Conservation (phyloP, 2,888 invertebrate genomes). For the Scaptodrosophila latifasciaeformis region DNA sequence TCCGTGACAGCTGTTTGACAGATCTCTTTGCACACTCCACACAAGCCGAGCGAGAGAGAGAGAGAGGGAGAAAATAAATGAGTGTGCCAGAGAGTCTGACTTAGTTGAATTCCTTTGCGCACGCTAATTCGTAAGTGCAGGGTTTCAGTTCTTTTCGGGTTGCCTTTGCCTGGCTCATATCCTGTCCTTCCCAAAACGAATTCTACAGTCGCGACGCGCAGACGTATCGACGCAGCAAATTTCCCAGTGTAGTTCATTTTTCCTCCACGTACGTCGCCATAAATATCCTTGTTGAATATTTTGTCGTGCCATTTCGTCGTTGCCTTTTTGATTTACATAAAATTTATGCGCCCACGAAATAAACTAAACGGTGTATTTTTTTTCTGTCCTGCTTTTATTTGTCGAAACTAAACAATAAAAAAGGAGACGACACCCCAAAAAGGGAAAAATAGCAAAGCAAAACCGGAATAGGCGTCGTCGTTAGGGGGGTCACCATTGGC, state of each 20-base stretch:
- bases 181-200: slow-evolving; percentile 44
- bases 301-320: neutral
- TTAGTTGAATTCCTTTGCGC: slow-evolving; percentile 43
- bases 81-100: slow-evolving; percentile 1
- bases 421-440: neutral
- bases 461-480: neutral
- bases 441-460: slow-evolving; percentile 6
- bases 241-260: too few species aligned
- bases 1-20: slow-evolving; percentile 26
- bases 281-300: neutral
- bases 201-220: slow-evolving; percentile 46
- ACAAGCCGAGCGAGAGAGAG: too few species aligned
- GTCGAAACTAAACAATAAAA: slow-evolving; percentile 17
- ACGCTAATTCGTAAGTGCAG: slow-evolving; percentile 45
- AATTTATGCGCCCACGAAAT: slow-evolving; percentile 39
- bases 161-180: slow-evolving; percentile 30
- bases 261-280: too few species aligned
- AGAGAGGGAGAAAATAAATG: neutral
- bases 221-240: slow-evolving; percentile 36
- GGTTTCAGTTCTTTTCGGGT: slow-evolving; percentile 13
- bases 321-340: neutral
- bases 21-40: slow-evolving; percentile 36
- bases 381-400: too few species aligned
- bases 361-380: too few species aligned
- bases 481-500: slow-evolving; percentile 56